Evolutionary conservation across 2,888 invertebrate species (phyloP).

Genomic region (Trichopria drosophilae): DNA sequence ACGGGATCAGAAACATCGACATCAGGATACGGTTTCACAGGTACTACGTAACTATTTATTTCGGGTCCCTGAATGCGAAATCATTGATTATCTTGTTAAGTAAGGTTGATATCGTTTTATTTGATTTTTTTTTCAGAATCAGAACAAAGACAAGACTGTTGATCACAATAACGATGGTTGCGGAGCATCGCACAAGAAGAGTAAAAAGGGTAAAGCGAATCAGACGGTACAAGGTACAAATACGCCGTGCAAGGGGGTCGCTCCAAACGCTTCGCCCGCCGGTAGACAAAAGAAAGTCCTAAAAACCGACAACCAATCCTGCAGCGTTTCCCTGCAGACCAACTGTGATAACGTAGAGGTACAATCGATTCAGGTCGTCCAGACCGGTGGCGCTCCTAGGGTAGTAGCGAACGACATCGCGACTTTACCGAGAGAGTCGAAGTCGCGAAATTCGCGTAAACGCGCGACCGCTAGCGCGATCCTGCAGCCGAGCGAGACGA

Average conservation of each 20-base stretch:
- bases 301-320: constrained; percentile 45
- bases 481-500: constrained; percentile 44
- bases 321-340: constrained; percentile 49
- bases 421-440: constrained; percentile 37
- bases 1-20: constrained; percentile 64
- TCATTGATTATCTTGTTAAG: not conserved
- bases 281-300: constrained; percentile 46
- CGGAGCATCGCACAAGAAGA: constrained; percentile 40
- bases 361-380: constrained; percentile 46
- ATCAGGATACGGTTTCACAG: constrained; percentile 43
- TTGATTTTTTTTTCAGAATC: constrained; percentile 36
- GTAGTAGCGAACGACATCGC: constrained; percentile 39
- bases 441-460: constrained; percentile 50
- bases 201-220: constrained; percentile 49
- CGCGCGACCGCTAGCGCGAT: constrained; percentile 44
- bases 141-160: constrained; percentile 50
- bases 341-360: constrained; percentile 56
- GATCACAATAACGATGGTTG: constrained; percentile 38
- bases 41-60: too few relatives aligned
- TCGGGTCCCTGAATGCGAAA: not conserved
- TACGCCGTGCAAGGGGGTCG: constrained; percentile 32
- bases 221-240: constrained; percentile 50
- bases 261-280: constrained; percentile 32
- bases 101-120: not conserved
- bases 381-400: constrained; percentile 43